Evolutionary conservation across 2,113 vertebrate genomes (phyloP).

Genomic region (Motacilla alba): DNA sequence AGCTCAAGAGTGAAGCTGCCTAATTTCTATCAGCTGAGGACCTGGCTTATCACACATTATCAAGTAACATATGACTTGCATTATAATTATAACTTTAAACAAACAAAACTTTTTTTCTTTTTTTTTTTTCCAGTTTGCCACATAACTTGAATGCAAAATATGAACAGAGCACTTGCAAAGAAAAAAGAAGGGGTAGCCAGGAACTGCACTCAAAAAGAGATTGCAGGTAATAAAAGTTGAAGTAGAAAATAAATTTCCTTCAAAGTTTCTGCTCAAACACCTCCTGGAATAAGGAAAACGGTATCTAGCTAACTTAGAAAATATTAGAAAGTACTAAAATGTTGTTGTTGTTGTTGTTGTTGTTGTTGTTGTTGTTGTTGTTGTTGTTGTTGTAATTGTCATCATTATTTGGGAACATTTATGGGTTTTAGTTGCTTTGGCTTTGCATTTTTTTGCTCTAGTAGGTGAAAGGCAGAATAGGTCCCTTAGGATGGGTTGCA

Average conservation of each 20-base stretch:
- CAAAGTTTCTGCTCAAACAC: neutral
- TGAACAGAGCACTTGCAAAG: neutral
- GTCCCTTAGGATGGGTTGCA: neutral
- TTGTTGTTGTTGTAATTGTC: neutral
- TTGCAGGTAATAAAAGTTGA: neutral
- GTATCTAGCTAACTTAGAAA: neutral
- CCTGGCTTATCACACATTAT: neutral
- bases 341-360: fast-evolving
- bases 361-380: neutral
- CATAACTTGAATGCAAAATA: neutral
- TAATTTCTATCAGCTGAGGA: neutral
- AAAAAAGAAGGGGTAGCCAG: neutral
- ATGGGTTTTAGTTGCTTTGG: neutral
- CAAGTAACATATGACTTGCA: neutral
- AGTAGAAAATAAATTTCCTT: neutral
- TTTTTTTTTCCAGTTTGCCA: neutral
- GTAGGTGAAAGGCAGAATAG: neutral
- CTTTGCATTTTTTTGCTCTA: neutral
- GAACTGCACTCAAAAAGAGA: neutral
- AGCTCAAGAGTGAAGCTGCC: neutral
- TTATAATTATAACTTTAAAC: neutral
- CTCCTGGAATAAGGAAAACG: neutral
- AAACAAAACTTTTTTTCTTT: neutral
- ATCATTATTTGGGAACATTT: neutral
- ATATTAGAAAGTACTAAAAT: neutral